Percentiles rank a stretch among this genome's conserved stretches.
Conservation (phyloP, 2,888 invertebrate species). For the Diloba caeruleocephala region DNA sequence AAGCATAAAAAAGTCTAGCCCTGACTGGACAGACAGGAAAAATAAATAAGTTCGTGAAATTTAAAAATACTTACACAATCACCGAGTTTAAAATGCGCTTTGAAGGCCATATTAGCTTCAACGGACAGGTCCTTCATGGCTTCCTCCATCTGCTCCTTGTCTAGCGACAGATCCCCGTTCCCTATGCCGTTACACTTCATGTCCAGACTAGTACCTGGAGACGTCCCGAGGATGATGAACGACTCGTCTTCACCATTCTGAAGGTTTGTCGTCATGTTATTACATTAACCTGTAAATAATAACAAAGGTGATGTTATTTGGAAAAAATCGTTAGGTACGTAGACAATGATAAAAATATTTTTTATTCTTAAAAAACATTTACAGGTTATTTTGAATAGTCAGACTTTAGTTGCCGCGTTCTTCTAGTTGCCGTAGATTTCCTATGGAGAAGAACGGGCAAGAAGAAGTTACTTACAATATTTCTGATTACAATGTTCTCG, state of each 20-base stretch:
- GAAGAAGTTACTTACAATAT: too few relatives aligned
- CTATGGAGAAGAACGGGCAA: too few relatives aligned
- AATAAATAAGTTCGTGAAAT: too few relatives aligned
- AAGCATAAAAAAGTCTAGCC: too few relatives aligned
- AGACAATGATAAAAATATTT: background rate
- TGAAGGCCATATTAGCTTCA: slow-evolving; percentile 79
- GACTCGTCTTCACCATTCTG: slow-evolving; percentile 81
- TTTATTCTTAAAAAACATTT: too few relatives aligned
- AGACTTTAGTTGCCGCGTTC: too few relatives aligned
- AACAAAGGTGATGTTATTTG: too few relatives aligned
- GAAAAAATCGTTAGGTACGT: background rate
- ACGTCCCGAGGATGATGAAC: slow-evolving; percentile 82
- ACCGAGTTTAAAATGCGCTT: slow-evolving; percentile 79
- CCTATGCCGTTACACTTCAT: slow-evolving; percentile 68
- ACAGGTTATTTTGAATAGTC: too few relatives aligned
- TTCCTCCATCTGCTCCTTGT: slow-evolving; percentile 75
- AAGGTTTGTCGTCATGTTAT: slow-evolving; percentile 67
- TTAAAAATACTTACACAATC: slow-evolving; percentile 74
- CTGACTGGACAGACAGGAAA: too few relatives aligned
- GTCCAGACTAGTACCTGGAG: slow-evolving; percentile 79
- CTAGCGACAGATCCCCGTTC: slow-evolving; percentile 55
- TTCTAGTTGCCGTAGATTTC: too few relatives aligned
- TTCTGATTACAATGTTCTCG: too few relatives aligned
- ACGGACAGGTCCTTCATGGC: slow-evolving; percentile 77
- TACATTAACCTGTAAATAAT: slow-evolving; percentile 65